Base-by-base conservation (phyloP, 37 sponge, comb jelly and placozoan genomes). In the Haliclona indistincta region DNA sequence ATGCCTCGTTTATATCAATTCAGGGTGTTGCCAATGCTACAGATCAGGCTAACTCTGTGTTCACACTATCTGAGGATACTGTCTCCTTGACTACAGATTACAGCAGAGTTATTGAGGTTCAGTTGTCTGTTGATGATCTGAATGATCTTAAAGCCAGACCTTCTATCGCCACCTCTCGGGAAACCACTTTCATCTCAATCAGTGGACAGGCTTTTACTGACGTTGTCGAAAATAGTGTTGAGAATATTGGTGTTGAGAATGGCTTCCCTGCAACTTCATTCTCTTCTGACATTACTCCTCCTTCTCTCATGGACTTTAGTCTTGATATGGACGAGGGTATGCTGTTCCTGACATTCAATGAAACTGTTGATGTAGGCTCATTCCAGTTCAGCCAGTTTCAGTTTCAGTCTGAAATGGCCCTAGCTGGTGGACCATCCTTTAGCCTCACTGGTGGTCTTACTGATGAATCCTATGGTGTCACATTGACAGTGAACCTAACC, bases 321-420 rank as follows among this genome's bases (percentile, higher is more conserved):
- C 63, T 95, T 15, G 83, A 95, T 58, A 70, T 95, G 72, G 69
- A 88, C 53, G 30, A 32, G 0, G 81, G 75, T 38, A 42, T 43
- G 6, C 20, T 95, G 8, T 52, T 75, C 0, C 71, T 95, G 10
- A 68, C 76, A 0, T 95, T 95, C 67, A 86, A 47, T 70, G 92
- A 91, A 39, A 82, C 89, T 35, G 89, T 95, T 54, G 76, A 84
- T 64, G 78, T 81, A 7, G n/a, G 52, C 13, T 44, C 75, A n/a
- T 20, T 93, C 15, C 33, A 74, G 19, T 67, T 88, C 8, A 74
- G 44, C 23, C 61, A 72, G 26, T 32, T 91, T 45, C 39, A 38
- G 4, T 36, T 91, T 3, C 91, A 88, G 41, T 61, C 68, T 10
- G 29, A 43, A 8, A 0, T 34, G 5, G 67, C 54, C 17, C 0